Conservation (phyloP, 2,797 vertebrate genomes). For the Manis crassicaudata region DNA sequence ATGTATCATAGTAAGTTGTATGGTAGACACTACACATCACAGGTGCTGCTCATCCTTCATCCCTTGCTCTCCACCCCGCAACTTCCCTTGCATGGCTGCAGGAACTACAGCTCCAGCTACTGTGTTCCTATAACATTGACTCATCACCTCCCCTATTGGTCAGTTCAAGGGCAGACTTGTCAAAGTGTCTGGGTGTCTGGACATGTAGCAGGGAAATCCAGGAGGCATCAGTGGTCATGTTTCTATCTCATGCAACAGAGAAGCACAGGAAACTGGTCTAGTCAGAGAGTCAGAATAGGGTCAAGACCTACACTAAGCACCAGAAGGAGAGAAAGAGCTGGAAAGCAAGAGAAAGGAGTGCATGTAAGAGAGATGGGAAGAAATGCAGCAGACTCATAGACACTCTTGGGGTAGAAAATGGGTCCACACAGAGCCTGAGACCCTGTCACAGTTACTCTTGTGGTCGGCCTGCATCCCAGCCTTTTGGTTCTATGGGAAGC, state of each 20-base stretch:
- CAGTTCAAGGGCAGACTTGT: background rate
- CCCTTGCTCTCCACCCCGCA: background rate
- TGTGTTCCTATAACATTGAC: background rate
- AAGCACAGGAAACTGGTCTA: background rate
- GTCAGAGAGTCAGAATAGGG: background rate
- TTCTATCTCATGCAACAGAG: background rate
- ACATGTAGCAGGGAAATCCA: background rate
- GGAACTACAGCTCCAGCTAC: background rate
- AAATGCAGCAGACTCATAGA: background rate
- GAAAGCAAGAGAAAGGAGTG: background rate
- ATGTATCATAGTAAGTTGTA: background rate
- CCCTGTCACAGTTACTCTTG: background rate
- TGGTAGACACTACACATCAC: background rate
- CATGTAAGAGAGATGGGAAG: background rate
- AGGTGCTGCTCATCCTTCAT: background rate
- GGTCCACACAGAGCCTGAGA: background rate
- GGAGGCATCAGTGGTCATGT: background rate
- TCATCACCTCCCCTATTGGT: background rate
- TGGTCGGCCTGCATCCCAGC: background rate
- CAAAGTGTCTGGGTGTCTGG: background rate
- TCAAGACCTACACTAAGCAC: background rate
- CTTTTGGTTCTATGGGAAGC: background rate
- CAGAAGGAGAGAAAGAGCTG: background rate
- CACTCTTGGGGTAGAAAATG: background rate
- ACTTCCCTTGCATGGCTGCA: background rate